Percentiles rank a stretch among this genome's conserved stretches.
These are phyloP conservation scores for Alosa sapidissima DNA, from an alignment of 2,797 vertebrate species.

Conservation along the genomic window DNA sequence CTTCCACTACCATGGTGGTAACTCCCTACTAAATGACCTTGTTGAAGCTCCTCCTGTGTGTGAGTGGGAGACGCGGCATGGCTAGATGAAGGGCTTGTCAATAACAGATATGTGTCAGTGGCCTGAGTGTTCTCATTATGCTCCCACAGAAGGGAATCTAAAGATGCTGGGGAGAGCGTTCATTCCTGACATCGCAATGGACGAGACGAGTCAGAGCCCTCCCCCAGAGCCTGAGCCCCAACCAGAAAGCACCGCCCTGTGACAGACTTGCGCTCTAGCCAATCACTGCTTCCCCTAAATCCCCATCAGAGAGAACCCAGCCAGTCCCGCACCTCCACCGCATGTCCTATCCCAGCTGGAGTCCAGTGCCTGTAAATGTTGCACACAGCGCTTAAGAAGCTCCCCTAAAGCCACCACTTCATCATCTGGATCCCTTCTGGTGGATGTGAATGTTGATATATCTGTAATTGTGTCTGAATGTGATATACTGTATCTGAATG, in stretches of 20 bases:
- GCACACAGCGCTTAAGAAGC: neutral
- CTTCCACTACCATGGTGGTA: neutral
- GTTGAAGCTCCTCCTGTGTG: neutral
- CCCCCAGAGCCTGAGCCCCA: constrained; percentile 68
- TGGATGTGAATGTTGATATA: no score
- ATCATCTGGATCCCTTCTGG: no score
- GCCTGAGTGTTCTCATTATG: neutral
- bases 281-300: constrained; percentile 3
- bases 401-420: no score
- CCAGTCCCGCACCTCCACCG: neutral
- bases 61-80: neutral
- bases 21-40: neutral
- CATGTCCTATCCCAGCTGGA: neutral
- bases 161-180: constrained; percentile 74
- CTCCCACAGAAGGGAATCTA: constrained; percentile 33
- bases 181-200: constrained; percentile 71
- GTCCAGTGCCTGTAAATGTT: neutral
- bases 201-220: constrained; percentile 55
- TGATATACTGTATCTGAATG: no score
- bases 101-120: neutral
- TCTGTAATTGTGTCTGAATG: no score
- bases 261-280: constrained; percentile 37
- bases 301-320: neutral
- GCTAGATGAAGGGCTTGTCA: neutral
- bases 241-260: constrained; percentile 87